Base-by-base conservation (phyloP, 2,797 vertebrate genomes). In the Halcyon leucocephala region DNA sequence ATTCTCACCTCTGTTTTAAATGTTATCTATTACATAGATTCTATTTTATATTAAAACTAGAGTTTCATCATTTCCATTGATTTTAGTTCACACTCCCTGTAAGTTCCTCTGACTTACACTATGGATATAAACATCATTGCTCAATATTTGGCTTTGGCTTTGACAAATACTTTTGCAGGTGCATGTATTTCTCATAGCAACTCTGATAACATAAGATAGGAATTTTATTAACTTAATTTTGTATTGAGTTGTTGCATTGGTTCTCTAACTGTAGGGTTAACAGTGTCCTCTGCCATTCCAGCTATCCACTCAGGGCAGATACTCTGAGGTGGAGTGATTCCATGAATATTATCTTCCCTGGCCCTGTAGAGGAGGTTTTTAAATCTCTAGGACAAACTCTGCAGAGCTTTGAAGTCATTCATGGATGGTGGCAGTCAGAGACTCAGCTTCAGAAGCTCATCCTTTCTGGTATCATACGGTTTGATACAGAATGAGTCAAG, bases 391-490 rank as follows among this genome's bases (percentile, higher is more conserved):
- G 52, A 61, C 5, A 12, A 58, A 1, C 41, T 39, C 14, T 18
- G 29, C n/a, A 85, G 60, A 73, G 20, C 10, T 82, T 73, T 57
- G 64, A 77, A 94, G 55, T 74, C 14, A 29, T 69, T 65, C 55
- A 67, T 9, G 29, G 48, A 73, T 52, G 62, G 44, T 19, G 8
- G 29, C 55, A 87, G 51, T 31, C 24, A 52, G 42, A 64, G 39
- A 9, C 9, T 92, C 0, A 0, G 52, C 42, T 74, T 90, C 77
- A 86, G 54, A 41, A 73, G 14, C 9, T 82, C 21, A 22, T 60
- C 31, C 51, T 39, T 67, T 77, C 35, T 80, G 44, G 4, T 44
- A 20, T 28, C 0, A 0, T 48, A 39, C n/a, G 15, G 20, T 31
- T 76, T 66, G 70, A 60, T 29, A 65, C 9, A 76, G 44, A 71